These are phyloP conservation scores for Hirtodrosophila alboralis DNA, from an alignment of 2,888 invertebrate species.

Conservation along the genomic window DNA sequence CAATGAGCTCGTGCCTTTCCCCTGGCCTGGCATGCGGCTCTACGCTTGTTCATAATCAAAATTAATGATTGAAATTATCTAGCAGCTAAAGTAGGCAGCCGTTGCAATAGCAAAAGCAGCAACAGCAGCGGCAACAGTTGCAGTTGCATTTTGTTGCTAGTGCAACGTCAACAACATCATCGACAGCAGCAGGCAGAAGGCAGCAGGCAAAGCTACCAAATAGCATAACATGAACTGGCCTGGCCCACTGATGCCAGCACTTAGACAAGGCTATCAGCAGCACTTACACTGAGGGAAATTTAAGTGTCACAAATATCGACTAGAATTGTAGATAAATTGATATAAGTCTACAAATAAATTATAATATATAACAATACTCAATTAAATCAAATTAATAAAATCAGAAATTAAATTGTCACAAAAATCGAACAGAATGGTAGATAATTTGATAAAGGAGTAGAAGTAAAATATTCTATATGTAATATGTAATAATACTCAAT, in stretches of 20 bases:
- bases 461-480: no score
- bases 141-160: constrained; percentile 58
- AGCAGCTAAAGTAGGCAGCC: constrained; percentile 74
- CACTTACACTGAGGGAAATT: no score
- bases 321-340: no score
- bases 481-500: no score
- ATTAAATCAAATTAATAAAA: no score
- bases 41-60: constrained; percentile 78
- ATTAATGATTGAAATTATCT: constrained; percentile 83
- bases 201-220: constrained; percentile 19
- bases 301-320: no score
- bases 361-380: no score
- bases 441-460: no score
- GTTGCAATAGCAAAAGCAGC: constrained; percentile 26
- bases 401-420: no score
- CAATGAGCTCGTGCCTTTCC: constrained; percentile 49
- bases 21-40: constrained; percentile 45
- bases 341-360: no score
- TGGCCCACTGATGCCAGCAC: constrained; percentile 75
- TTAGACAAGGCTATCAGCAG: constrained; percentile 80
- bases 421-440: no score
- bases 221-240: constrained; percentile 30
- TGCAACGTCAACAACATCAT: constrained; percentile 66
- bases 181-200: constrained; percentile 30
- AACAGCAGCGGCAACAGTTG: constrained; percentile 21